These are phyloP conservation scores for Melitaea athalia DNA, from an alignment of 2,888 invertebrate genomes.

Conservation along the genomic window DNA sequence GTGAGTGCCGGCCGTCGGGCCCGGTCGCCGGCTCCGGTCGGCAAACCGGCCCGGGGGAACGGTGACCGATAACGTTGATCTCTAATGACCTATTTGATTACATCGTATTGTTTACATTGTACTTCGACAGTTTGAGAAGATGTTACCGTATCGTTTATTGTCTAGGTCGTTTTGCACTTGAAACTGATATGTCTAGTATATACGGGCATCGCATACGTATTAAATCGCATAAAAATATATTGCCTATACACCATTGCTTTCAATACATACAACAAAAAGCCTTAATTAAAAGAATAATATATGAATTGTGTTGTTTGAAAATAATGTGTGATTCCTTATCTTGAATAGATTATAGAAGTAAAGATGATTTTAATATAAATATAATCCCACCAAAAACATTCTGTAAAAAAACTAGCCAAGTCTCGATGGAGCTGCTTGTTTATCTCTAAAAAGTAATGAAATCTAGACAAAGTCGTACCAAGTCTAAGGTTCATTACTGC, in stretches of 20 bases:
- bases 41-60: conserved; percentile 24
- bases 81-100: conserved; percentile 45
- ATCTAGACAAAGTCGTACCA: too few species aligned
- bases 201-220: not conserved
- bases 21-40: conserved; percentile 17
- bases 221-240: not conserved
- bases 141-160: conserved; percentile 13
- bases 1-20: conserved; percentile 5
- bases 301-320: too few species aligned
- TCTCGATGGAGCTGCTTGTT: too few species aligned
- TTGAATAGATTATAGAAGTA: too few species aligned
- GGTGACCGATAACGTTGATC: conserved; percentile 50
- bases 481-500: too few species aligned
- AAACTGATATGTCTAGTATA: not conserved
- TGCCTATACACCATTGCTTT: not conserved
- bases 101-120: conserved; percentile 37
- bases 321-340: too few species aligned
- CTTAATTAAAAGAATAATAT: too few species aligned
- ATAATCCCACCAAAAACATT: too few species aligned
- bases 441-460: too few species aligned
- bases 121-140: conserved; percentile 29
- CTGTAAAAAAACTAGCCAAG: too few species aligned
- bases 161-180: conserved; percentile 17
- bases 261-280: too few species aligned
- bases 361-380: too few species aligned